A percentile compares a stretch with the other conserved stretches of the same genome.
phyloP scores from a whole-genome alignment of 2,113 vertebrate genomes.

The Melanerpes formicivorus region DNA sequence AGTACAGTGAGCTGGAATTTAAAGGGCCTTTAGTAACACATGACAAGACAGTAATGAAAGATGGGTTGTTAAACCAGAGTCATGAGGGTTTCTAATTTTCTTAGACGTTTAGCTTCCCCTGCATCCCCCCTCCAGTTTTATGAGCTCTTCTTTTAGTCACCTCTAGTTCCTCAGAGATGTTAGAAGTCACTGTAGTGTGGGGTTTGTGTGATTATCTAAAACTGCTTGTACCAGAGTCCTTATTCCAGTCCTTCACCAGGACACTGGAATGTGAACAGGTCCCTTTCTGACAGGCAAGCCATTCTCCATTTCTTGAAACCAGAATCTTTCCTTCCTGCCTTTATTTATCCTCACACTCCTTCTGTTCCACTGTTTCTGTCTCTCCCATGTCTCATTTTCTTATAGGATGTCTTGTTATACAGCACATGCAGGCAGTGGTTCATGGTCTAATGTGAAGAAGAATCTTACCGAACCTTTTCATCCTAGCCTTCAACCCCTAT shows the following conservation, averaged over 20 bases:
- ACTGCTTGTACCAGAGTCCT: not conserved
- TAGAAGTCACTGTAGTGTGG: not conserved
- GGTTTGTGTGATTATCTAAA: not conserved
- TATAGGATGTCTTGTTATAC: not conserved
- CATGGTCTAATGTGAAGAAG: not conserved
- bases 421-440: not conserved
- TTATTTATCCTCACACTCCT: conserved; percentile 54
- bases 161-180: not conserved
- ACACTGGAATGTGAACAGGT: not conserved
- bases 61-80: not conserved
- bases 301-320: not conserved
- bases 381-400: not conserved
- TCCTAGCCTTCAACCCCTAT: not conserved
- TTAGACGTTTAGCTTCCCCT: not conserved
- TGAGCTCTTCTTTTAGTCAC: not conserved
- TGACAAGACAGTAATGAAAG: not conserved
- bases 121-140: not conserved
- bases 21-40: not conserved
- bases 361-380: conserved; percentile 24
- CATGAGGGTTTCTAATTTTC: not conserved
- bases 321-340: not conserved
- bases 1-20: not conserved
- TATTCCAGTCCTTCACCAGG: not conserved
- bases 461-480: not conserved
- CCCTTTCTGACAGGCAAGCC: not conserved